Base-by-base conservation (phyloP, 2,113 vertebrate genomes). In the Nipponia nippon region DNA sequence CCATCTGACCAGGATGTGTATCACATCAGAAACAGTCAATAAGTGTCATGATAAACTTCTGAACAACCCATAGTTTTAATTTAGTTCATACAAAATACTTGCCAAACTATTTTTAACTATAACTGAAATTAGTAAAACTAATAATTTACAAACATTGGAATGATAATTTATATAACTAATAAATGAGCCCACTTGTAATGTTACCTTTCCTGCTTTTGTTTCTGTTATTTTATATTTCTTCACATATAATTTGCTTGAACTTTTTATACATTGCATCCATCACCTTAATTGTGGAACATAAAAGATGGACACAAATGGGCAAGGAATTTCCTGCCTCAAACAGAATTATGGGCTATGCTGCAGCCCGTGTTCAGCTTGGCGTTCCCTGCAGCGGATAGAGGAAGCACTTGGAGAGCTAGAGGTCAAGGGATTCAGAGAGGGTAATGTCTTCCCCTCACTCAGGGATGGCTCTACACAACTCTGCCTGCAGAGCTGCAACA, bases 401-500 rank as follows among this genome's bases (percentile, higher is more conserved):
- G 30, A 53, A 13, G 20, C 46, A 13, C n/a, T 36, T 29, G 46
- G 40, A 78, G n/a, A 30, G 6, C 13, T 27, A 18, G 13, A 67
- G 16, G 14, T 27, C 47, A 22, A 19, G 27, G 63, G 23, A 17
- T 44, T 36, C 23, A 30, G 44, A 7, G 4, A 58, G n/a, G 27
- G 22, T 17, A 19, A 53, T 6, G 14, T 19, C 12, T 67, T 56
- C 13, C 27, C 29, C 23, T 85, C 29, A 8, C 18, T 9, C 32
- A 4, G 16, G 25, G 11, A 67, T 61, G 5, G 52, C 11, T 52
- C 47, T 4, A 1, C 2, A 1, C 17, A 52, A 0, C 21, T 70
- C 18, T 49, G 23, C 46, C 34, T 49, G 79, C 18, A 49, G 34
- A 56, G 9, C 46, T 94, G 23, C 29, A 34, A 23, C 34, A 21